phyloP scores from a whole-genome alignment of 2,113 vertebrate species.

The Eonycteris spelaea region DNA sequence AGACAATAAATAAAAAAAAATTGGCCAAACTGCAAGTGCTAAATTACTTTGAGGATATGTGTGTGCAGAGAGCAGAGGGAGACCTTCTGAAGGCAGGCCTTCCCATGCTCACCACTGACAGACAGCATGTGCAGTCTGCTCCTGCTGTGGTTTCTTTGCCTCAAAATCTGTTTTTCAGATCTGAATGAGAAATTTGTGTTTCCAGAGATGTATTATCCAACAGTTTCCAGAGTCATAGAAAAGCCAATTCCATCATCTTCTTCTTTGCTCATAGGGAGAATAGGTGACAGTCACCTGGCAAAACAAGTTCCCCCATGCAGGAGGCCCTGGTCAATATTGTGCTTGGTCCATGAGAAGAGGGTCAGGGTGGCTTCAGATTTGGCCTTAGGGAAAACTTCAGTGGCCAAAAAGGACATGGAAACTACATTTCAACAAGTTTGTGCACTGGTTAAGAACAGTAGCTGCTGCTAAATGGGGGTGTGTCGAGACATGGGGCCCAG shows the following conservation, averaged over 20 bases:
- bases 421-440: not conserved
- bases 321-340: not conserved
- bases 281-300: not conserved
- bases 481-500: not conserved
- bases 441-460: not conserved
- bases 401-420: not conserved
- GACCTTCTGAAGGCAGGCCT: not conserved
- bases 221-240: not conserved
- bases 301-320: not conserved
- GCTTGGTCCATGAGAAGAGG: not conserved
- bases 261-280: not conserved
- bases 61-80: not conserved
- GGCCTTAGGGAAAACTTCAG: not conserved
- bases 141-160: not conserved
- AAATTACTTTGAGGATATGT: too few relatives aligned
- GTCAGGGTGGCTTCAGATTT: not conserved
- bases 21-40: not conserved
- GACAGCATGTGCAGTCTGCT: accelerated
- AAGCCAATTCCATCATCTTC: not conserved
- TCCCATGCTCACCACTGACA: too few relatives aligned
- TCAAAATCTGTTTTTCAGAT: not conserved
- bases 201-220: not conserved
- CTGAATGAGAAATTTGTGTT: not conserved
- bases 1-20: not conserved
- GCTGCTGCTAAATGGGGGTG: not conserved